phyloP scores from a whole-genome alignment of 1,140 invertebrate genomes.

The Pantala flavescens region DNA sequence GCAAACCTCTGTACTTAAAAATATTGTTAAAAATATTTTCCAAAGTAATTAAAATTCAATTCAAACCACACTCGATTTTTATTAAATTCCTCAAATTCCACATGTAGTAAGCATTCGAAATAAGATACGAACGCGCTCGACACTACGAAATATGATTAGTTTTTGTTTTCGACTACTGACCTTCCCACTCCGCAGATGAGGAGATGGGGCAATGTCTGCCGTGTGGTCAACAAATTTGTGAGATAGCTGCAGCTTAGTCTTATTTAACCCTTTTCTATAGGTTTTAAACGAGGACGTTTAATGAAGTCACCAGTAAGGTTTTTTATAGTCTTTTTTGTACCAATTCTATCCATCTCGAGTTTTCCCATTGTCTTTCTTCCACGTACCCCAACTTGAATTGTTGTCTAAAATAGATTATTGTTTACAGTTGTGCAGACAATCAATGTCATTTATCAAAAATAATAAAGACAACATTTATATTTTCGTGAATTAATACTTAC shows the following conservation, averaged over 20 bases:
- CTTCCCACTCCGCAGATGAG: neutral
- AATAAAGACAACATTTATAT: too few species aligned
- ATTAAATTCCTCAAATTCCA: neutral
- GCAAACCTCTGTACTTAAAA: conserved; percentile 1
- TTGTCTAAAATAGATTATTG: too few species aligned
- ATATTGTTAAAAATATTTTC: neutral
- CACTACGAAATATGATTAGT: neutral
- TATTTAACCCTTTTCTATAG: neutral
- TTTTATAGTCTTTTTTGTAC: neutral
- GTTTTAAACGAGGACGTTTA: neutral
- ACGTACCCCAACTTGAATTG: too few species aligned
- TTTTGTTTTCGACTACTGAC: neutral
- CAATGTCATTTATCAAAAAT: too few species aligned
- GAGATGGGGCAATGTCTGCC: neutral
- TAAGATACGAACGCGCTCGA: too few species aligned
- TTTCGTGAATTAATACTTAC: too few species aligned
- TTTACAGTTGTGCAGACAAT: too few species aligned
- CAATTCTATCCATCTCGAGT: neutral
- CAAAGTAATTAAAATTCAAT: neutral
- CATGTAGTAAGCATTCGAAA: too few species aligned
- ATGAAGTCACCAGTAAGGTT: neutral
- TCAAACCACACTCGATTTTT: neutral
- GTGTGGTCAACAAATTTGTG: neutral
- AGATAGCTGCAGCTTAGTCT: neutral
- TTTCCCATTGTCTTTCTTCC: neutral